These are phyloP conservation scores for Phodopus roborovskii DNA, from an alignment of 2,113 vertebrate species.

Conservation along the genomic window DNA sequence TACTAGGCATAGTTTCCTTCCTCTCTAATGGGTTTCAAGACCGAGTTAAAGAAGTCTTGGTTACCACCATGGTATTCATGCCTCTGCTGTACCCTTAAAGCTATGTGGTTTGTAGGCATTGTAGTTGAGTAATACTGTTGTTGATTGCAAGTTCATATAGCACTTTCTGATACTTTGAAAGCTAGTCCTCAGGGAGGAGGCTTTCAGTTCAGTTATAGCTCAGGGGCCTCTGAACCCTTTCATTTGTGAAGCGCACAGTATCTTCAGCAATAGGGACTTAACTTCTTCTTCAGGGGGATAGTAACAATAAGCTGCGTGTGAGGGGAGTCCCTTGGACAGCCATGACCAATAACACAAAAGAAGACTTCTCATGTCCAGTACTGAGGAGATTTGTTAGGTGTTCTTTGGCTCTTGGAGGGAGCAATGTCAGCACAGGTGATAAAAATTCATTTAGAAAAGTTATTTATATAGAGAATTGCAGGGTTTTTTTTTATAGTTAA, in stretches of 20 bases:
- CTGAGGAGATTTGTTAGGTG: neutral
- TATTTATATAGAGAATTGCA: neutral
- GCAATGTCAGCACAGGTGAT: neutral
- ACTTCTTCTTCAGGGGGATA: neutral
- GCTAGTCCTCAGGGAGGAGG: neutral
- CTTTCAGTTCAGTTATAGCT: neutral
- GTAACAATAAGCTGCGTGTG: neutral
- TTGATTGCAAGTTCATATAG: neutral
- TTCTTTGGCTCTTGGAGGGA: neutral
- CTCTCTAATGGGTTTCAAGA: neutral
- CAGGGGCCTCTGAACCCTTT: neutral
- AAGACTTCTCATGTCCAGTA: neutral
- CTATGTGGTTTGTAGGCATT: neutral
- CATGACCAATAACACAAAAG: neutral
- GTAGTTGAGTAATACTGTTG: neutral
- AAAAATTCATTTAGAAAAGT: neutral
- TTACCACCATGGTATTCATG: neutral
- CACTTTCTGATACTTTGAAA: neutral
- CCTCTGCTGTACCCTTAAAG: neutral
- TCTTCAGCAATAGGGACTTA: neutral
- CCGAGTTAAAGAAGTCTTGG: neutral
- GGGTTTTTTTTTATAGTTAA: neutral
- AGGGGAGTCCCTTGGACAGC: neutral
- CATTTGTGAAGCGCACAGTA: neutral
- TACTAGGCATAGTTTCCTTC: neutral